Evolutionary conservation across 1,140 invertebrate species (phyloP).

Genomic region (Metopolophium dirhodum): DNA sequence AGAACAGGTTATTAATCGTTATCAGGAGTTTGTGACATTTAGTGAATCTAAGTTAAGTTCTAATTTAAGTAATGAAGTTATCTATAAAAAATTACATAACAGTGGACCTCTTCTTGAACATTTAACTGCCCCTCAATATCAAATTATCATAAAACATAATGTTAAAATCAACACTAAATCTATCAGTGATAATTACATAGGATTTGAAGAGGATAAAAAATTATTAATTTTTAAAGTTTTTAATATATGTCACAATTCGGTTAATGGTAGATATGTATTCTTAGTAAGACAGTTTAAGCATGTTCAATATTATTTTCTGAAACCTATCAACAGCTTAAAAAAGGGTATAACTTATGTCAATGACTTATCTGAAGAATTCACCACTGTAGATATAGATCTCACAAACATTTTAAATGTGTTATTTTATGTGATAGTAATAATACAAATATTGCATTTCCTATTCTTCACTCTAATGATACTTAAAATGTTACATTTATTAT

Average conservation of each 20-base stretch:
- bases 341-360: background rate
- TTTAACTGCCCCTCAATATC: background rate
- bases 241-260: background rate
- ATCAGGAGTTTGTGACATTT: too few relatives aligned
- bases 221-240: background rate
- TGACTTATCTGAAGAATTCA: background rate
- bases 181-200: background rate
- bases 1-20: too few relatives aligned
- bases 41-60: too few relatives aligned
- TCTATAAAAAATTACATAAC: background rate
- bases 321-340: background rate
- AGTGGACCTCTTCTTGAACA: background rate
- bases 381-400: too few relatives aligned
- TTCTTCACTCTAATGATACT: too few relatives aligned
- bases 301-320: background rate
- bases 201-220: background rate
- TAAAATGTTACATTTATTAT: too few relatives aligned
- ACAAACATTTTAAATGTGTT: too few relatives aligned
- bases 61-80: too few relatives aligned
- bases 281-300: background rate
- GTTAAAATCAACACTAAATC: conserved; percentile 13
- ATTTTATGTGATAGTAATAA: too few relatives aligned
- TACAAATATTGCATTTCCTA: too few relatives aligned
- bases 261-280: background rate
- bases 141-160: conserved; percentile 4